Base-by-base conservation (phyloP, 2,113 vertebrate genomes). In the Microtus ochrogaster region DNA sequence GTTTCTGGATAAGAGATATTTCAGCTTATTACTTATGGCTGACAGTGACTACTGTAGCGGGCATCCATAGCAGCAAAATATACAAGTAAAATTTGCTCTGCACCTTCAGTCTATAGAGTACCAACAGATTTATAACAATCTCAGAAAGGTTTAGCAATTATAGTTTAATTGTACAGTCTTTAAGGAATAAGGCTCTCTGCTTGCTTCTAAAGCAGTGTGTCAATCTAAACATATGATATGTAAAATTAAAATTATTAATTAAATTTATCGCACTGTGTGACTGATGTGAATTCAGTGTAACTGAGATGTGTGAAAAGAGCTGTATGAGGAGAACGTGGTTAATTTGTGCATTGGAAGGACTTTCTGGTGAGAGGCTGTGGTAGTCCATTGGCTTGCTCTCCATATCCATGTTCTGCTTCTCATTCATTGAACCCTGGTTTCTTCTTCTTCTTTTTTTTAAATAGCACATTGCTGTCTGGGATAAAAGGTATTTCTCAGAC, bases 141-240 rank as follows among this genome's bases (percentile, higher is more conserved):
- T 74, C 8, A 81, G 93, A 91, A 91, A 95, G 97, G 52, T 47
- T 92, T 73, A 95, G 92, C 89, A 92, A 77, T 94, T 95, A 63
- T 2, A 92, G 63, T 65, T 36, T 91, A 97, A 96, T 9, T 89
- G 55, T 72, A 55, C 16, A 87, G 92, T 79, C 89, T 72, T 97
- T 96, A 92, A 92, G 91, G 95, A 77, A 97, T 95, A 95, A 96
- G 92, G 90, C 79, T 92, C 72, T 90, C 89, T 49, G 61, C 79
- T 90, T 74, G 49, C 90, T 86, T 96, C 78, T 92, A 78, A 78
- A 97, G 84, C 89, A 94, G 77, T 88, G 89, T 96, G 96, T 95
- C 92, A 97, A 96, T 91, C 52, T 82, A 96, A 96, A 52, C 86
- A 91, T 81, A 85, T 70, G 77, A 19, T 91, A 55, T 74, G 61